These are phyloP conservation scores for Eretmocerus hayati DNA, from an alignment of 2,888 invertebrate genomes.

Conservation along the genomic window DNA sequence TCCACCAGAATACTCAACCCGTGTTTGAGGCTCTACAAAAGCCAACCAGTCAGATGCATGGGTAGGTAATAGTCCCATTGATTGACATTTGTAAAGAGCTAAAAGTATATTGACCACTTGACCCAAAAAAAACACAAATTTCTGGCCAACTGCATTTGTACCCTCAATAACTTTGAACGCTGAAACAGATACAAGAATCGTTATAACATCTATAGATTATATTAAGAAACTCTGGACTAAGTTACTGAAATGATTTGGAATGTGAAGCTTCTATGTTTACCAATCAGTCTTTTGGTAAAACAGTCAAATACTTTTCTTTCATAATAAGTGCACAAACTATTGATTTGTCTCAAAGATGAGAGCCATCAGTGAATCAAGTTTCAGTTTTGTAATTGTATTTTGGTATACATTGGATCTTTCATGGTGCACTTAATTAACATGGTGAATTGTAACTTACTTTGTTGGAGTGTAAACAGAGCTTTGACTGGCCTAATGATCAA, in stretches of 20 bases:
- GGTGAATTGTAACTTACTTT: slow-evolving; percentile 53
- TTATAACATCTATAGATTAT: too few relatives aligned
- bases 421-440: too few relatives aligned
- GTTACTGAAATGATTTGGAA: too few relatives aligned
- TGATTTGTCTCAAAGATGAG: too few relatives aligned
- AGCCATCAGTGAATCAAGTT: too few relatives aligned
- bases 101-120: slow-evolving; percentile 86
- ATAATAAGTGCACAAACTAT: too few relatives aligned
- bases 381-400: too few relatives aligned
- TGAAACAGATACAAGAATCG: slow-evolving; percentile 30
- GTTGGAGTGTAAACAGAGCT: slow-evolving; percentile 83
- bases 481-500: slow-evolving; percentile 92
- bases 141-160: slow-evolving; percentile 81
- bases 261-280: too few relatives aligned
- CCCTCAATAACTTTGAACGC: slow-evolving; percentile 93
- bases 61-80: slow-evolving; percentile 94
- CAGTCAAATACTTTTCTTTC: too few relatives aligned
- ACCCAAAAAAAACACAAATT: slow-evolving; percentile 87
- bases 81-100: slow-evolving; percentile 95
- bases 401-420: too few relatives aligned
- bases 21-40: slow-evolving; percentile 84
- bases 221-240: too few relatives aligned
- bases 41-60: slow-evolving; percentile 98
- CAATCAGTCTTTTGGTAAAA: too few relatives aligned
- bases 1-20: slow-evolving; percentile 80